Evolutionary conservation across 2,888 invertebrate genomes (phyloP), one percentile per base, ranked within the genome.

Genomic region (Nemurella pictetii): DNA sequence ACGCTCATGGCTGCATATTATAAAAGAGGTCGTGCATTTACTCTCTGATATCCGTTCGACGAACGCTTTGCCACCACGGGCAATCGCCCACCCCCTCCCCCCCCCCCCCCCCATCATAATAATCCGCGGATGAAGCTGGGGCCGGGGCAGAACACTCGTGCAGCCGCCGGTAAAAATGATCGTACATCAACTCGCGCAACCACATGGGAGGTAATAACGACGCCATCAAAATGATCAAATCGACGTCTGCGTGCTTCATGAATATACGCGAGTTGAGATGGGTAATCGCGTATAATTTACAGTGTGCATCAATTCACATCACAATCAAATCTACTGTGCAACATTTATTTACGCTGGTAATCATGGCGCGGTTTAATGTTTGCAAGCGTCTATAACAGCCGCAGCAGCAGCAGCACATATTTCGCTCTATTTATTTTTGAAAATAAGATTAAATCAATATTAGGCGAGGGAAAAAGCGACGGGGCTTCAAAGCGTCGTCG

Each of bases 191-290:
- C 7, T 26, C 9, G 80, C 30, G 30, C n/a, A 32, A 80, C 80
- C 80, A 7, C 80, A 80, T 80, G 80, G 35, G 35, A 30, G 35
- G 35, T 36, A 32, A 80, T 80, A 80, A 80, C 32, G 80, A 12
- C 32, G 80, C 7, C 32, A 15, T 7, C 32, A 35, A 80, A n/a
- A n/a, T n/a, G n/a, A n/a, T n/a, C n/a, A n/a, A n/a, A 80, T 80
- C 30, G 80, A 35, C 80, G 80, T 80, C 80, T 25, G 32, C 80
- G 36, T 80, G 80, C 32, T 80, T 80, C 35, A 80, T 36, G 77
- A 27, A 15, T 25, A 25, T 25, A n/a, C 75, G 27, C 75, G 78
- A 27, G 77, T 26, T 77, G 77, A n/a, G 77, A 77, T 77, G 26
- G 26, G 26, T n/a, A n/a, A n/a, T n/a, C 30, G n/a, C n/a, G 30